Evolutionary conservation across 53 echinoderm and acorn worm genomes (phyloP).

Genomic region (Mesocentrotus franciscanus): DNA sequence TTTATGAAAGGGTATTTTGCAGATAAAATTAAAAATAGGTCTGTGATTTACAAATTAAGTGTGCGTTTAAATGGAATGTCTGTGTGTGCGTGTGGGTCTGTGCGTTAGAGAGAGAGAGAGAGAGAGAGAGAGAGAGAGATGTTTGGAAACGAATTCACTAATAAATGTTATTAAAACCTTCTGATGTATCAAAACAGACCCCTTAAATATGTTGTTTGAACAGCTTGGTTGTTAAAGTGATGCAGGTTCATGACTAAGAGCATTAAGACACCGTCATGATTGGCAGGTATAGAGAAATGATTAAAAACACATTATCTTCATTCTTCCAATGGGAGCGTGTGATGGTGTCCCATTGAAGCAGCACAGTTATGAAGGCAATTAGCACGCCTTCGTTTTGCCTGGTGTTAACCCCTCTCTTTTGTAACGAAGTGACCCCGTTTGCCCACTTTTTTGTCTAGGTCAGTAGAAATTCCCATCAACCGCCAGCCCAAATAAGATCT

Average conservation of each 20-base stretch:
- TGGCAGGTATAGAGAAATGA: not conserved
- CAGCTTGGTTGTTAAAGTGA: not conserved
- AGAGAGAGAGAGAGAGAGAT: not conserved
- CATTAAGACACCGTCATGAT: not conserved
- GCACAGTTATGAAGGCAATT: conserved; percentile 11
- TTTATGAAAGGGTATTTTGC: not conserved
- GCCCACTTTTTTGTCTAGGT: too few relatives aligned
- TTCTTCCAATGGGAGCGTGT: not conserved
- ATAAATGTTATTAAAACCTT: too few relatives aligned
- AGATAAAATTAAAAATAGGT: not conserved
- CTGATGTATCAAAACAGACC: not conserved
- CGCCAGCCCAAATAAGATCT: too few relatives aligned
- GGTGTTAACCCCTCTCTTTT: not conserved
- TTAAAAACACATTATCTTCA: not conserved
- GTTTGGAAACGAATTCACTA: too few relatives aligned
- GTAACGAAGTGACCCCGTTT: not conserved
- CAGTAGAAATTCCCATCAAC: too few relatives aligned
- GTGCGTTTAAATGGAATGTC: not conserved
- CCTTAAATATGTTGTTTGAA: not conserved
- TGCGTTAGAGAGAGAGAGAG: not conserved
- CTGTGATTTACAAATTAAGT: not conserved
- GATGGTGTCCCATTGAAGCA: not conserved
- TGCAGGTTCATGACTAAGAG: not conserved
- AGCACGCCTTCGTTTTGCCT: not conserved
- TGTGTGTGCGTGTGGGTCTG: not conserved